Base-by-base conservation (phyloP, 2,113 vertebrate genomes). In the Patagioenas fasciata region DNA sequence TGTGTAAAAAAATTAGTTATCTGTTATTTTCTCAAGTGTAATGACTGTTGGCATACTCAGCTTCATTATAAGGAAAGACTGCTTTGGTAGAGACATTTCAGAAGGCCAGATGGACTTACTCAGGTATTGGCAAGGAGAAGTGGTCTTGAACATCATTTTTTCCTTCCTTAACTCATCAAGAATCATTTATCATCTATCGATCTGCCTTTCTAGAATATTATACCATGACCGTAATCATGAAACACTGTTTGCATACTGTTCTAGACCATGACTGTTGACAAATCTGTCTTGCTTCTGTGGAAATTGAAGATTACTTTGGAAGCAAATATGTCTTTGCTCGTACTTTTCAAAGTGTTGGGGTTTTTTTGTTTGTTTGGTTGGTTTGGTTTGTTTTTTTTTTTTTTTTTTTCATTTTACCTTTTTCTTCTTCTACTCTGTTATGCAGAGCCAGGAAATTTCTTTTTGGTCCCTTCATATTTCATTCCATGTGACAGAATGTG, bases 401-500 rank as follows among this genome's bases (percentile, higher is more conserved):
- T 36, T 11, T 2, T 24, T 38, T 44, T 77, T 40, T 20, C 0
- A 4, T 2, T 83, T 94, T 87, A 89, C 48, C 44, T 77, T 90
- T 91, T 78, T 66, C 23, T 80, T 72, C 23, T 21, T 77, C 44
- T 75, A 26, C 48, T 95, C 56, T 78, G 23, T 87, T 88, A 92
- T 77, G 28, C 67, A 92, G 67, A 93, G 78, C 69, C 84, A 94
- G 80, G 53, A 85, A 38, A 10, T 60, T 61, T 80, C 78, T 94
- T 83, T 58, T 80, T 69, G 32, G 34, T 91, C 29, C 47, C 26
- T 91, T 91, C 78, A 88, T 96, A 91, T 95, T 95, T 96, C 94
- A 96, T 96, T 96, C 90, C 70, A 89, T 94, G 64, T 96, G 96
- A 95, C 95, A 96, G 71, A 36, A 47, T 53, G 47, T 65, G 83